Evolutionary conservation across 2,113 vertebrate genomes (phyloP).

Genomic region (Cariama cristata): DNA sequence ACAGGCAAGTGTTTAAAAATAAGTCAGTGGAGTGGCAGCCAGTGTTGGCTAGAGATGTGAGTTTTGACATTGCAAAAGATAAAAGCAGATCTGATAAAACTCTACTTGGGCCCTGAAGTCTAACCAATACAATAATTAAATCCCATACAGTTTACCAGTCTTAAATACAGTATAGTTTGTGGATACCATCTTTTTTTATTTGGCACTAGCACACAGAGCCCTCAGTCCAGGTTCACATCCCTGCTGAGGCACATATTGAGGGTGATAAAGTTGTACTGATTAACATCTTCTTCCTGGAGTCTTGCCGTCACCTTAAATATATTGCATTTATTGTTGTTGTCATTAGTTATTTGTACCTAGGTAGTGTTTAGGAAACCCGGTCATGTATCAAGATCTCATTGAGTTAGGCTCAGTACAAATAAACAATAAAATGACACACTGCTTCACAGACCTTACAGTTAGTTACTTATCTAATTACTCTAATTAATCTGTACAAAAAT

Average conservation of each 20-base stretch:
- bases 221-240: background rate
- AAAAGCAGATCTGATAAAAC: background rate
- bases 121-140: background rate
- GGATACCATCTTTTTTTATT: background rate
- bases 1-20: background rate
- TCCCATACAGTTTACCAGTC: background rate
- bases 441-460: background rate
- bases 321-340: background rate
- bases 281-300: background rate
- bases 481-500: slow-evolving; percentile 24
- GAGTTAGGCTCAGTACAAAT: background rate
- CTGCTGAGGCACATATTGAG: background rate
- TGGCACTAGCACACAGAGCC: background rate
- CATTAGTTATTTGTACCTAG: background rate
- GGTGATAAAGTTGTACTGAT: background rate
- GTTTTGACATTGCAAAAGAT: background rate
- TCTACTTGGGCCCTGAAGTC: background rate
- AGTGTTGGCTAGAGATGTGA: background rate
- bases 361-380: background rate
- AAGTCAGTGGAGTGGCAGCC: background rate
- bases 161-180: background rate
- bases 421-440: background rate
- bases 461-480: slow-evolving; percentile 26
- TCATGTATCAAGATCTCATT: background rate
- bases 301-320: background rate